Evolutionary conservation across 1,140 invertebrate genomes (phyloP).

Genomic region (Zaprionus davidi): DNA sequence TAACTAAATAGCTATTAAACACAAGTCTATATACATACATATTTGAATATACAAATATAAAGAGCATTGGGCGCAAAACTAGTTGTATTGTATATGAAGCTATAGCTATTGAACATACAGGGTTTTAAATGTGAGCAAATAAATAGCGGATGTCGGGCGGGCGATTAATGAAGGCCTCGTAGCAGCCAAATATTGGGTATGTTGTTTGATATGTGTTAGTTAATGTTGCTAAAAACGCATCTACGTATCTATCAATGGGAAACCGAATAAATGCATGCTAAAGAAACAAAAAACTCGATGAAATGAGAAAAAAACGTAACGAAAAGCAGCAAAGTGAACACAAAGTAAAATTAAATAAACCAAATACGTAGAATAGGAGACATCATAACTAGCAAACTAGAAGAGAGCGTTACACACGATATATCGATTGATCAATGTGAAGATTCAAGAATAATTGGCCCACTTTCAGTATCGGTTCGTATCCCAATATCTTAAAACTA

Average conservation of each 20-base stretch:
- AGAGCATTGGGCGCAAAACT: slow-evolving; percentile 42
- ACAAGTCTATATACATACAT: slow-evolving; percentile 9
- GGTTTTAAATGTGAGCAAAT: slow-evolving; percentile 82
- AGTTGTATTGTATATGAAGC: slow-evolving; percentile 68
- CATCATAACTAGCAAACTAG: slow-evolving; percentile 30
- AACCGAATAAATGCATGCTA: slow-evolving; percentile 13
- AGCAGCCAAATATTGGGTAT: slow-evolving; percentile 41
- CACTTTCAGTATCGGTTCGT: slow-evolving; percentile 40
- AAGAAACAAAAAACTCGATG: neutral
- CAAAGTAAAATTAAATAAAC: slow-evolving; percentile 13
- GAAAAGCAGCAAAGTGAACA: slow-evolving; percentile 28
- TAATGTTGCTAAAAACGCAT: slow-evolving; percentile 42
- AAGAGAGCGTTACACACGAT: slow-evolving; percentile 13
- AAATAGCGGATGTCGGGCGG: slow-evolving; percentile 49
- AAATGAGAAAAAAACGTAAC: slow-evolving; percentile 17
- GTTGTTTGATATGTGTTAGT: slow-evolving; percentile 58
- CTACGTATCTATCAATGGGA: slow-evolving; percentile 34
- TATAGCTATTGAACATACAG: slow-evolving; percentile 80
- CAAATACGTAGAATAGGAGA: slow-evolving; percentile 47
- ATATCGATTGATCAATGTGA: slow-evolving; percentile 8
- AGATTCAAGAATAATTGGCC: slow-evolving; percentile 18
- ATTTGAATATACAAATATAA: slow-evolving; percentile 4
- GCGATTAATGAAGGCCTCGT: slow-evolving; percentile 29
- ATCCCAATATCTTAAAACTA: slow-evolving; percentile 38
- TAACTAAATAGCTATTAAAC: slow-evolving; percentile 38